These are phyloP conservation scores for Shinisaurus crocodilurus DNA, from an alignment of 2,113 vertebrate genomes.

Conservation along the genomic window DNA sequence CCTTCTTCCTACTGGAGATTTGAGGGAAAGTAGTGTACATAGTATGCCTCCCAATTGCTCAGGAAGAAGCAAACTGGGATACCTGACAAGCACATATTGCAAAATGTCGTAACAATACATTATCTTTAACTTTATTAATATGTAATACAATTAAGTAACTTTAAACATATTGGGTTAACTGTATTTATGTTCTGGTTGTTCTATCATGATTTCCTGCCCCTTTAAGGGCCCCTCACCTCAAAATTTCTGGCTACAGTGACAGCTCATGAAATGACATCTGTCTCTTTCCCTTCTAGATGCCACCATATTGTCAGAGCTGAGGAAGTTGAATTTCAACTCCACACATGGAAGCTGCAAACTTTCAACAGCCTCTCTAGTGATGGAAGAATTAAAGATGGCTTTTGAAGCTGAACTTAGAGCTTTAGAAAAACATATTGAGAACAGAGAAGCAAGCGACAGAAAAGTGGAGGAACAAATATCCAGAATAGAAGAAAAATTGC, in stretches of 20 bases:
- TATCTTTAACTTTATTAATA: background rate
- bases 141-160: background rate
- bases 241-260: background rate
- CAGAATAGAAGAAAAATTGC: background rate
- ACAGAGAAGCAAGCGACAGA: background rate
- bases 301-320: background rate
- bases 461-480: background rate
- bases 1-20: background rate
- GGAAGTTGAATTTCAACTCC: background rate
- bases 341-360: background rate
- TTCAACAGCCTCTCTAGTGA: background rate
- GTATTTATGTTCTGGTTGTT: background rate
- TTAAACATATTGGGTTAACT: background rate
- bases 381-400: background rate
- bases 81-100: background rate
- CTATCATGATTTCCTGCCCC: background rate
- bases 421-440: constrained; percentile 2
- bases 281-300: background rate
- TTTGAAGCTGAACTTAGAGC: background rate
- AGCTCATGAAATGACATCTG: background rate
- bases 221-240: background rate
- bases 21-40: background rate
- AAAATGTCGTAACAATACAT: background rate
- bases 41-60: background rate
- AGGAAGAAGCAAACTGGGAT: background rate